Percentiles rank a stretch among this genome's conserved stretches.
Evolutionary conservation across 53 echinoderm and acorn worm species (phyloP).

Genomic region (Apostichopus leukothele): DNA sequence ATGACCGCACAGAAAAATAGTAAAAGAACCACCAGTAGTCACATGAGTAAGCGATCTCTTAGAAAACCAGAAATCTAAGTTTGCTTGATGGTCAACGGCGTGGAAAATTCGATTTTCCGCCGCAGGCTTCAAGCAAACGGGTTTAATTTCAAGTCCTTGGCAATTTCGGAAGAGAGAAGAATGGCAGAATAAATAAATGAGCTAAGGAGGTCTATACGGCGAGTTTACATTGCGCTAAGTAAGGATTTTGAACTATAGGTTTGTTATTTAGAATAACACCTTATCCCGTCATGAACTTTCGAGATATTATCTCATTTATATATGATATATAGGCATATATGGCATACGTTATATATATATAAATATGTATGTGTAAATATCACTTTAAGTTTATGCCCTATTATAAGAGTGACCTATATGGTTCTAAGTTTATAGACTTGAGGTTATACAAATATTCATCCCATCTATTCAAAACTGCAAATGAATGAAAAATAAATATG

Average conservation of each 20-base stretch:
- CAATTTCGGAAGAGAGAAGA: slow-evolving; percentile 17
- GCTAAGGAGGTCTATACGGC: slow-evolving; percentile 19
- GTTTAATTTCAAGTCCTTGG: slow-evolving; percentile 47
- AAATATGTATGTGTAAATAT: neutral
- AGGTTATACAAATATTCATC: neutral
- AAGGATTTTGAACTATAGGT: slow-evolving; percentile 30
- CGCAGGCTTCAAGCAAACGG: slow-evolving; percentile 36
- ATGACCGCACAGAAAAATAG: neutral
- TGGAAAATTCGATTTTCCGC: slow-evolving; percentile 52
- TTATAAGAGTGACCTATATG: neutral
- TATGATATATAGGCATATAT: no score
- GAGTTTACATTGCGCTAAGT: slow-evolving; percentile 15
- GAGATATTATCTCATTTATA: neutral
- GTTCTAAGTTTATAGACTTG: neutral
- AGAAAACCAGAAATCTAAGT: neutral
- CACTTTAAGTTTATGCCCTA: neutral
- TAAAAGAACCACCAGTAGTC: neutral
- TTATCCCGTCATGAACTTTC: neutral
- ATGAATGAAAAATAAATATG: slow-evolving; percentile 14
- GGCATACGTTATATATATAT: neutral
- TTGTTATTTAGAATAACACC: slow-evolving; percentile 1
- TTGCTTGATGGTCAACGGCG: slow-evolving; percentile 43
- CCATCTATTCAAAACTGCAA: neutral
- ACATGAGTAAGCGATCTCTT: neutral
- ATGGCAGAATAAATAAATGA: slow-evolving; percentile 45